Conservation (phyloP, 92 coral and sea anemone genomes). For the Chrysogorgia sp. region DNA sequence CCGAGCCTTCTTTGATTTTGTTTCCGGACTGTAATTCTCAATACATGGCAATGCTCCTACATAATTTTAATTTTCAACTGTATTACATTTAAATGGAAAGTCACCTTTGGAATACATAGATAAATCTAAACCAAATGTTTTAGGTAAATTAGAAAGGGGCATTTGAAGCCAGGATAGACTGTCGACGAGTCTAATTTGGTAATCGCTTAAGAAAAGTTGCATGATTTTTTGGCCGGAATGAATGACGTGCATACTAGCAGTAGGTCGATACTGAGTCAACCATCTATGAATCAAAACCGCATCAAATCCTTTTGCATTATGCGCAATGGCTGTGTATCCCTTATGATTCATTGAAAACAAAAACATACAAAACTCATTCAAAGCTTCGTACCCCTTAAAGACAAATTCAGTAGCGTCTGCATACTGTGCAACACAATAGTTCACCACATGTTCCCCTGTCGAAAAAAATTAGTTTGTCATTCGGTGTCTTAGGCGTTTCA, state of each 20-base stretch:
- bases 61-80: slow-evolving; percentile 27
- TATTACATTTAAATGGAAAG: slow-evolving; percentile 39
- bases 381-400: background rate
- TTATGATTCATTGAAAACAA: background rate
- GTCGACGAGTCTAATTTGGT: slow-evolving; percentile 3
- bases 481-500: background rate
- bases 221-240: slow-evolving; percentile 21
- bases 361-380: slow-evolving; percentile 1
- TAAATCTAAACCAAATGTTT: slow-evolving; percentile 29
- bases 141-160: slow-evolving; percentile 10
- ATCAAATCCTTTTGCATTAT: slow-evolving; percentile 34
- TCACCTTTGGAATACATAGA: slow-evolving; percentile 9
- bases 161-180: background rate
- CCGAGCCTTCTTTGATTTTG: background rate
- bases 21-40: background rate
- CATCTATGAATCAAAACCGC: slow-evolving; percentile 19
- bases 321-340: slow-evolving; percentile 41
- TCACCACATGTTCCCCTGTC: slow-evolving; percentile 24
- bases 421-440: slow-evolving; percentile 33
- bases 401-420: slow-evolving; percentile 13
- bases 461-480: slow-evolving; percentile 15
- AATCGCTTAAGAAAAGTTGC: slow-evolving; percentile 11
- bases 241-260: slow-evolving; percentile 10
- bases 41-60: slow-evolving; percentile 32
- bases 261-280: slow-evolving; percentile 22